phyloP scores from a whole-genome alignment of 2,888 invertebrate species.

The Meliscaeva auricollis region DNA sequence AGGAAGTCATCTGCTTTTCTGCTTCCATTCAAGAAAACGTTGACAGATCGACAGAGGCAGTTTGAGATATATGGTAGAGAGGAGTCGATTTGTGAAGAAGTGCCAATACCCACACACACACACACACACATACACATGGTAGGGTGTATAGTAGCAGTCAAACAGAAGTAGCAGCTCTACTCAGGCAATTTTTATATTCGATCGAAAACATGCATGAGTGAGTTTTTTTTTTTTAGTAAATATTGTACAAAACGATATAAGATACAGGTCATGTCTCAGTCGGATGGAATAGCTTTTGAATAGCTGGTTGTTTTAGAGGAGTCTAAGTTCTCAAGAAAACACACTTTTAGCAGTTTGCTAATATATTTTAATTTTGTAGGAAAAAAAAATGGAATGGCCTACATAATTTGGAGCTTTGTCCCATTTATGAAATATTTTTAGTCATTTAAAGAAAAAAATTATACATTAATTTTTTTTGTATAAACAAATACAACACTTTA shows the following conservation, averaged over 20 bases:
- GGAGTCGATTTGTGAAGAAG: conserved; percentile 47
- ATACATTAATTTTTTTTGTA: too few relatives aligned
- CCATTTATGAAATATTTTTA: too few relatives aligned
- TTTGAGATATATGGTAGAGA: neutral
- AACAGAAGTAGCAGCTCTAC: conserved; percentile 28
- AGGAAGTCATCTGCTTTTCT: conserved; percentile 9
- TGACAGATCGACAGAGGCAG: conserved; percentile 66
- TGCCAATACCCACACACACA: conserved; percentile 41
- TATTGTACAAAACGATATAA: conserved; percentile 64
- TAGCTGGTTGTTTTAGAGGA: too few relatives aligned
- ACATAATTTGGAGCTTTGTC: too few relatives aligned
- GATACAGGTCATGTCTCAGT: neutral
- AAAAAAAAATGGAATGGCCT: too few relatives aligned
- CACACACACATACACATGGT: neutral
- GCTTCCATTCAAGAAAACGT: conserved; percentile 38
- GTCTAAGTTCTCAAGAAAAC: too few relatives aligned
- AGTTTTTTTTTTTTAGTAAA: conserved; percentile 62
- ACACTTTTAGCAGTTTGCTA: too few relatives aligned
- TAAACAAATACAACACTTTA: too few relatives aligned
- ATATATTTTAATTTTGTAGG: too few relatives aligned
- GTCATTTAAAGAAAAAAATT: too few relatives aligned
- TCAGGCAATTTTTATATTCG: conserved; percentile 63
- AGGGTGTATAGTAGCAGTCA: neutral
- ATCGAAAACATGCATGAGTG: conserved; percentile 68
- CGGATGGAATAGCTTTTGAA: neutral